Evolutionary conservation across 2,113 vertebrate genomes (phyloP).

Genomic region (Sylvia atricapilla): DNA sequence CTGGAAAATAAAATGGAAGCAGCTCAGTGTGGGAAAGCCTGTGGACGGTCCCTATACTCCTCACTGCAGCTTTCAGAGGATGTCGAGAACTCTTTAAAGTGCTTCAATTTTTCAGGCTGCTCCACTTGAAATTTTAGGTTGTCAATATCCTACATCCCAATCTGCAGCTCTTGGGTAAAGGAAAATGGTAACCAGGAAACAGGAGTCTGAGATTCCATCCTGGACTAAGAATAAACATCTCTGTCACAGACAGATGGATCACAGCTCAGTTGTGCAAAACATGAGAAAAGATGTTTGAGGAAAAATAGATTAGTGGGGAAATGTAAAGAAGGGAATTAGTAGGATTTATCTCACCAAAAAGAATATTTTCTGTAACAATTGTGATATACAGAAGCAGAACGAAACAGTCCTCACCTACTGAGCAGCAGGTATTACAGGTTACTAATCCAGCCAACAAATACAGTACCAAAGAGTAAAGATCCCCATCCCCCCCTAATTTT

Average conservation of each 20-base stretch:
- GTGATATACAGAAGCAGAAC: not conserved
- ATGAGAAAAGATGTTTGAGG: not conserved
- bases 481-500: not conserved
- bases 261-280: not conserved
- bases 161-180: not conserved
- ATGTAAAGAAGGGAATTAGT: not conserved
- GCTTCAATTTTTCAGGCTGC: not conserved
- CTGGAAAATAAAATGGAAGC: not conserved
- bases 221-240: constrained; percentile 36
- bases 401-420: not conserved
- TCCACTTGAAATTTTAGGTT: not conserved
- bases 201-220: not conserved
- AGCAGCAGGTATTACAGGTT: not conserved
- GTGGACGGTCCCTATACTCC: not conserved
- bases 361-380: not conserved
- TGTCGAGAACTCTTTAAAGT: not conserved
- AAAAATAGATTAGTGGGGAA: not conserved
- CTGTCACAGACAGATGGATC: not conserved
- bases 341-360: not conserved
- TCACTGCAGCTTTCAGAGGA: not conserved
- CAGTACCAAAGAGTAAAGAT: not conserved
- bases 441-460: not conserved
- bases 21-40: not conserved
- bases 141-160: not conserved
- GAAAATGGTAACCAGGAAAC: constrained; percentile 26